These are phyloP conservation scores for Gobius niger DNA, from an alignment of 2,113 vertebrate genomes.

Conservation along the genomic window DNA sequence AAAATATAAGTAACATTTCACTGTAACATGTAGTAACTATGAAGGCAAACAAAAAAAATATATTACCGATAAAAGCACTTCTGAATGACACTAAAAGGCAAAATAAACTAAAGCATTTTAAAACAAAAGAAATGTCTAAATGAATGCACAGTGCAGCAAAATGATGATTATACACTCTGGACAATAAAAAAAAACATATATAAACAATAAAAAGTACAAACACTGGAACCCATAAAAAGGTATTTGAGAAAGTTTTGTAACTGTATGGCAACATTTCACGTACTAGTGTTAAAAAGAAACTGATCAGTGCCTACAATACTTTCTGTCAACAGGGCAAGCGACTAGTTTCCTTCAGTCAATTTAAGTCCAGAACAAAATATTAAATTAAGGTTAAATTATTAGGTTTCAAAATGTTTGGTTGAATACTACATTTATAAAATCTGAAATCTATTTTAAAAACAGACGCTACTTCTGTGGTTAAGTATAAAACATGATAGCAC, in stretches of 20 bases:
- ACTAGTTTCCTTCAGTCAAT: conserved; percentile 4
- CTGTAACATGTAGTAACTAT: conserved; percentile 46
- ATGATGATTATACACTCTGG: neutral
- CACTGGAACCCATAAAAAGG: conserved; percentile 19
- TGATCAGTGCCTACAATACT: conserved; percentile 14
- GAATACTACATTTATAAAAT: conserved; percentile 9
- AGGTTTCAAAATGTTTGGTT: neutral
- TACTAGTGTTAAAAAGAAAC: conserved; percentile 19
- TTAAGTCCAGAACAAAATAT: neutral
- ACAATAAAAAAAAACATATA: conserved; percentile 25
- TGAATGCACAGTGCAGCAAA: conserved; percentile 3
- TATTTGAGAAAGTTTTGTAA: neutral
- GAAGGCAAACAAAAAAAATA: neutral
- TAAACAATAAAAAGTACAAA: conserved; percentile 14
- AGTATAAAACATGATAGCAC: neutral
- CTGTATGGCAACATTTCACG: conserved; percentile 1
- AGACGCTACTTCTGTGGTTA: neutral
- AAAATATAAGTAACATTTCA: conserved; percentile 31
- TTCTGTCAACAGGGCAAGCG: conserved; percentile 26
- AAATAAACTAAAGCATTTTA: conserved; percentile 6
- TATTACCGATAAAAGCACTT: conserved; percentile 53
- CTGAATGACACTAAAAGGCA: conserved; percentile 48
- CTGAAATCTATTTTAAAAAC: neutral
- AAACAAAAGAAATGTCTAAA: neutral
- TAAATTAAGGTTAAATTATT: neutral